phyloP scores from a whole-genome alignment of 2,113 vertebrate genomes.

The Callospermophilus lateralis region DNA sequence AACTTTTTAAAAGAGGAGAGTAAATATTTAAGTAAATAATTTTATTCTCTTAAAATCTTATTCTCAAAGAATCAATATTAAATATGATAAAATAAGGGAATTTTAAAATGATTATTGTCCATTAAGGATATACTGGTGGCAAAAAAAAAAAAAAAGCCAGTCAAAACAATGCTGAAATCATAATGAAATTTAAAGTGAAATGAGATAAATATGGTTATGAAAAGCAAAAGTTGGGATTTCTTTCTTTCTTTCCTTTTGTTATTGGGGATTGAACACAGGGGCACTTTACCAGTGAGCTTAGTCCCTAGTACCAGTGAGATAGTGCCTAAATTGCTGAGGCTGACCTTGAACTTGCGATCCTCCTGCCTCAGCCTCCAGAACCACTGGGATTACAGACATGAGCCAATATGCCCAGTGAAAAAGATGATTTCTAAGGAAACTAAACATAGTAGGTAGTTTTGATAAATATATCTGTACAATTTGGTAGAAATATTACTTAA shows the following conservation, averaged over 20 bases:
- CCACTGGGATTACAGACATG: too few relatives aligned
- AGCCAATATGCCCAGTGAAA: not conserved
- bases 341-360: too few relatives aligned
- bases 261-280: too few relatives aligned
- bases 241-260: too few relatives aligned
- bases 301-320: too few relatives aligned
- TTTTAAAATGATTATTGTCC: slow-evolving; percentile 14
- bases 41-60: slow-evolving; percentile 52
- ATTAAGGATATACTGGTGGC: not conserved
- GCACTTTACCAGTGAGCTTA: too few relatives aligned
- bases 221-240: not conserved
- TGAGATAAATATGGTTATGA: not conserved
- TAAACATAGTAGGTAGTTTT: not conserved
- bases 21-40: slow-evolving; percentile 4
- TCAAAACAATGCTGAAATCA: slow-evolving; percentile 34
- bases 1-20: slow-evolving; percentile 4
- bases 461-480: slow-evolving; percentile 29
- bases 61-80: slow-evolving; percentile 46
- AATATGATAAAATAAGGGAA: slow-evolving; percentile 32
- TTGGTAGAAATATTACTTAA: slow-evolving; percentile 27
- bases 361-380: too few relatives aligned
- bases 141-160: slow-evolving; percentile 52
- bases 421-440: not conserved
- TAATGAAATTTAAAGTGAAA: slow-evolving; percentile 33
- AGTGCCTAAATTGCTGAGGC: too few relatives aligned